A percentile compares a stretch with the other conserved stretches of the same genome.
Evolutionary conservation across 2,888 invertebrate species (phyloP).

Genomic region (Falcaria lacertinaria): DNA sequence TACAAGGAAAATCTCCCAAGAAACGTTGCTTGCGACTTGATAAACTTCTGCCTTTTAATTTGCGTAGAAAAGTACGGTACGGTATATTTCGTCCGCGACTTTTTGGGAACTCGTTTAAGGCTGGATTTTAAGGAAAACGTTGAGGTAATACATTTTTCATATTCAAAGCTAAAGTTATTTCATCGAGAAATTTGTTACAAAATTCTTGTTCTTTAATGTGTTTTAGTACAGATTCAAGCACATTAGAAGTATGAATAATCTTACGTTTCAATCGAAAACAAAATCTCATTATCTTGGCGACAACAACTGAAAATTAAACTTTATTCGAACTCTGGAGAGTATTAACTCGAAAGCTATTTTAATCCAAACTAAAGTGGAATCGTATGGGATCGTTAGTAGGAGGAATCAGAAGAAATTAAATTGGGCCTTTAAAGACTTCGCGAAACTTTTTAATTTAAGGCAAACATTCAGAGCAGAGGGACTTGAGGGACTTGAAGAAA

Average conservation of each 20-base stretch:
- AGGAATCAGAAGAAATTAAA: conserved; percentile 52
- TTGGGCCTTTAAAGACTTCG: conserved; percentile 42
- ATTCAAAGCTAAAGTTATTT: no score
- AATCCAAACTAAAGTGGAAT: conserved; percentile 38
- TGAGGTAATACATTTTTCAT: no score
- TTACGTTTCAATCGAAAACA: no score
- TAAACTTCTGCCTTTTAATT: conserved; percentile 9
- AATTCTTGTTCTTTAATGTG: no score
- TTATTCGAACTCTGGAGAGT: no score
- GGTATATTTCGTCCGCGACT: conserved; percentile 6
- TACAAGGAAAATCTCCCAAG: conserved; percentile 18
- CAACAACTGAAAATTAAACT: no score
- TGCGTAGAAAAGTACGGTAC: conserved; percentile 7
- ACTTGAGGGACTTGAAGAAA: conserved; percentile 54
- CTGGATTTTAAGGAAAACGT: not conserved
- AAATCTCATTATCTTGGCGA: no score
- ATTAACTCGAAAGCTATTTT: conserved; percentile 22
- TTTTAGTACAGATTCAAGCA: no score
- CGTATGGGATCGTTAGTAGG: conserved; percentile 54
- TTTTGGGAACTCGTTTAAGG: not conserved
- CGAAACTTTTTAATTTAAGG: conserved; percentile 68
- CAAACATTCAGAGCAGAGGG: conserved; percentile 54
- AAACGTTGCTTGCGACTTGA: conserved; percentile 18
- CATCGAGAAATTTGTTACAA: no score
- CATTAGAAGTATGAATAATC: no score